Percentiles rank a stretch among this genome's conserved stretches.
phyloP scores from a whole-genome alignment of 2,888 invertebrate species.

The Drosophila kuntzei region DNA sequence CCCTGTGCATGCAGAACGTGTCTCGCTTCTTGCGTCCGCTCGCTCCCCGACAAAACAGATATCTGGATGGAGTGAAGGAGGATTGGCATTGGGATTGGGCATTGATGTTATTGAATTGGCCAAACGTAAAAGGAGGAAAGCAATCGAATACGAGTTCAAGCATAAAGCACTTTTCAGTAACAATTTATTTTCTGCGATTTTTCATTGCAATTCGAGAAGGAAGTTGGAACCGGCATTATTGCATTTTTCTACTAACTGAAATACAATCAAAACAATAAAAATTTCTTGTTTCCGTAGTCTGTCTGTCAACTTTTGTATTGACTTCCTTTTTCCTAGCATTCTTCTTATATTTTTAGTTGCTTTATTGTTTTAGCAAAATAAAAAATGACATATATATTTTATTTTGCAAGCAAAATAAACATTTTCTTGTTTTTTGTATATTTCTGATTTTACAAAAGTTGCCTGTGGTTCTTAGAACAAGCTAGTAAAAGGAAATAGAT shows the following conservation, averaged over 20 bases:
- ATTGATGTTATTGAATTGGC: conserved; percentile 5
- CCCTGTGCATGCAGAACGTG: conserved; percentile 83
- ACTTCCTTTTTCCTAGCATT: background rate
- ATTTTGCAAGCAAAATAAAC: too few relatives aligned
- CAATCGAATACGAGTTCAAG: conserved; percentile 13
- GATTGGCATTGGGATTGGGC: conserved; percentile 7
- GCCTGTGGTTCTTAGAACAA: too few relatives aligned
- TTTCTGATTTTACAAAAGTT: too few relatives aligned
- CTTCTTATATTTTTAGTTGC: background rate
- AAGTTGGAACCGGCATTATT: background rate
- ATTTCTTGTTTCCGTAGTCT: background rate
- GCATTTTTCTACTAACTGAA: background rate
- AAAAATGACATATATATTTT: too few relatives aligned
- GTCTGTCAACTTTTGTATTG: background rate
- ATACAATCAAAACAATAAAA: background rate
- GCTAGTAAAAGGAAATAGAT: too few relatives aligned
- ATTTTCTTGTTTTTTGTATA: too few relatives aligned
- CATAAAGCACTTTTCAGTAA: conserved; percentile 11
- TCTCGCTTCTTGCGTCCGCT: conserved; percentile 82
- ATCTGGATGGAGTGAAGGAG: conserved; percentile 63
- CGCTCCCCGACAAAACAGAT: conserved; percentile 83
- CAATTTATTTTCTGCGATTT: conserved; percentile 14
- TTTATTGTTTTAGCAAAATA: too few relatives aligned
- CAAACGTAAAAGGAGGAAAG: conserved; percentile 1
- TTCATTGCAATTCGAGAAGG: conserved; percentile 6